These are phyloP conservation scores for Pomacea maculata DNA, from an alignment of 1,140 invertebrate genomes.

Conservation along the genomic window DNA sequence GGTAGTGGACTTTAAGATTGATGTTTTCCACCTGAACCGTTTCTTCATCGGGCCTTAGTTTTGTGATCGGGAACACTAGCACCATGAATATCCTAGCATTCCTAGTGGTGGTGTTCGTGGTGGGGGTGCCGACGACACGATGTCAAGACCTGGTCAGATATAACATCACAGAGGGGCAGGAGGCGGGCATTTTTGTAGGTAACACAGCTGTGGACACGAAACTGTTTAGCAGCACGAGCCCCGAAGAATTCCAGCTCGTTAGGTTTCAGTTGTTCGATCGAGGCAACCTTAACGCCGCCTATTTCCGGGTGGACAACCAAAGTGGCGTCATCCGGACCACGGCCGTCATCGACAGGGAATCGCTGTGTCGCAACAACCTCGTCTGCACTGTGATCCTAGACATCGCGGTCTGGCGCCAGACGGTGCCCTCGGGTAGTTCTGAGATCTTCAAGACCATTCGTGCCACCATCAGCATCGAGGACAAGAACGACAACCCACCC, in stretches of 20 bases:
- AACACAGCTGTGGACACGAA: slow-evolving; percentile 21
- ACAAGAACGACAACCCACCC: slow-evolving; percentile 78
- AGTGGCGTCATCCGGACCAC: slow-evolving; percentile 34
- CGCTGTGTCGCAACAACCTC: slow-evolving; percentile 13
- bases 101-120: not conserved
- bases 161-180: slow-evolving; percentile 24
- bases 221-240: slow-evolving; percentile 1
- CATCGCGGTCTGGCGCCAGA: slow-evolving; percentile 23
- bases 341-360: slow-evolving; percentile 32
- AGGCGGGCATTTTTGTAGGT: slow-evolving; percentile 16
- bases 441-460: slow-evolving; percentile 7
- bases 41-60: not conserved
- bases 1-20: no score
- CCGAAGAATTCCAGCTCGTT: slow-evolving; percentile 18
- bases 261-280: slow-evolving; percentile 18
- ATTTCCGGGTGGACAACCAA: slow-evolving; percentile 28
- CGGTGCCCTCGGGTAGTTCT: not conserved
- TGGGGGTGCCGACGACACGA: not conserved
- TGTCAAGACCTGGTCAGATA: slow-evolving; percentile 7
- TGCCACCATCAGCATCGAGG: slow-evolving; percentile 26
- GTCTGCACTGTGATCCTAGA: slow-evolving; percentile 11
- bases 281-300: slow-evolving; percentile 21
- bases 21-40: not conserved
- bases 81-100: not conserved
- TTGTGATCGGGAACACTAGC: not conserved